Percentiles rank a stretch among this genome's conserved stretches.
phyloP scores from a whole-genome alignment of 2,113 vertebrate species.

The Cyphomyrus plagiostoma region DNA sequence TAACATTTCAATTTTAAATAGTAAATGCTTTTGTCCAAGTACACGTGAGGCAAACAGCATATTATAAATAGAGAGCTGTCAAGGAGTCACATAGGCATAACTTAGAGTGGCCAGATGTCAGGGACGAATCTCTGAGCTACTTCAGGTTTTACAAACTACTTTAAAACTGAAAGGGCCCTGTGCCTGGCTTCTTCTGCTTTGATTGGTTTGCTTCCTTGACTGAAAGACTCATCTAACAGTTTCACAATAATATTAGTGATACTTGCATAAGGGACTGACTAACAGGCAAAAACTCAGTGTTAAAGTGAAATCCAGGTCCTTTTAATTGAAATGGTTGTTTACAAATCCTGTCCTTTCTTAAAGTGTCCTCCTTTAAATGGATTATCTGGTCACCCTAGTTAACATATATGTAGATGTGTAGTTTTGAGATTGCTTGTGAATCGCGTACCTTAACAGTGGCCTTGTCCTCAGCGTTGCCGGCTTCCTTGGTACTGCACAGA shows the following conservation, averaged over 20 bases:
- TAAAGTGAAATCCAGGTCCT: not conserved
- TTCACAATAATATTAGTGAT: not conserved
- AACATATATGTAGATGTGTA: not conserved
- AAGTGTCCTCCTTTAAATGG: not conserved
- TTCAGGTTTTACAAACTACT: not conserved
- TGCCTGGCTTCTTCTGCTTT: not conserved
- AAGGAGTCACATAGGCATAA: not conserved
- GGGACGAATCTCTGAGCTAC: not conserved
- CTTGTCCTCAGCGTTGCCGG: slow-evolving; percentile 76
- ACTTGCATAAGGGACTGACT: not conserved
- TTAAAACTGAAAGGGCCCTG: not conserved
- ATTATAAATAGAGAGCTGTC: not conserved
- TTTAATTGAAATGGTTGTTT: not conserved
- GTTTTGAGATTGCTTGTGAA: slow-evolving; percentile 27
- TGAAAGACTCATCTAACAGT: not conserved
- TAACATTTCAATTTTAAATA: not conserved
- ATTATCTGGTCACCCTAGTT: not conserved
- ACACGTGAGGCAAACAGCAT: not conserved
- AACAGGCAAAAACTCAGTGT: not conserved
- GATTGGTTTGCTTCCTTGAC: not conserved
- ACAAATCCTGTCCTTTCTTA: not conserved
- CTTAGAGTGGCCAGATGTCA: not conserved
- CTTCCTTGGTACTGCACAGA: slow-evolving; percentile 55
- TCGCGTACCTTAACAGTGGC: slow-evolving; percentile 73
- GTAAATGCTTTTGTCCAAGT: not conserved